phyloP scores from a whole-genome alignment of 1,140 invertebrate genomes.

The Caerostris extrusa region DNA sequence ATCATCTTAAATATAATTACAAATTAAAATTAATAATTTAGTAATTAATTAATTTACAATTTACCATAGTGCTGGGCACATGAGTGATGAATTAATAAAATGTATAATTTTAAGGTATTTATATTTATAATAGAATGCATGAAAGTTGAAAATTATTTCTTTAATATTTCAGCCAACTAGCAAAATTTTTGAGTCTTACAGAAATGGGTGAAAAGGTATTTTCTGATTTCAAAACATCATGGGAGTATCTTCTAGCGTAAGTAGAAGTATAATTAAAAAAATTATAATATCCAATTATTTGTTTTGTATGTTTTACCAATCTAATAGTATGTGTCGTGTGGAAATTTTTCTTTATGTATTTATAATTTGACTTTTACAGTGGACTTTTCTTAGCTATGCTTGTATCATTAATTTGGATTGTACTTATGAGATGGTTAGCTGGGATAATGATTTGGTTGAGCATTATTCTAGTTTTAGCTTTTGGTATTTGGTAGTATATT shows the following conservation, averaged over 20 bases:
- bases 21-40: too few relatives aligned
- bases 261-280: conserved; percentile 73
- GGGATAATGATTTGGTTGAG: conserved; percentile 93
- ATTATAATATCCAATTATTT: not conserved
- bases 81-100: too few relatives aligned
- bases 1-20: too few relatives aligned
- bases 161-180: conserved; percentile 64
- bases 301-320: not conserved
- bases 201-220: conserved; percentile 86
- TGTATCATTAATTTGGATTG: conserved; percentile 92
- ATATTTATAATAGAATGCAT: not conserved
- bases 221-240: conserved; percentile 88
- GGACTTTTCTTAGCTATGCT: conserved; percentile 87
- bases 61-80: too few relatives aligned
- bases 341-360: conserved; percentile 1
- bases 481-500: conserved; percentile 84
- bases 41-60: too few relatives aligned
- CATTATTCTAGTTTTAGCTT: conserved; percentile 87
- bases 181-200: conserved; percentile 77
- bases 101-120: not conserved
- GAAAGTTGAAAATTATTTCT: not conserved
- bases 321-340: not conserved
- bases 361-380: conserved; percentile 79
- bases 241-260: conserved; percentile 86
- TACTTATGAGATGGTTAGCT: conserved; percentile 93